These are phyloP conservation scores for Cyrtonyx montezumae DNA, from an alignment of 2,113 vertebrate genomes.

Conservation along the genomic window DNA sequence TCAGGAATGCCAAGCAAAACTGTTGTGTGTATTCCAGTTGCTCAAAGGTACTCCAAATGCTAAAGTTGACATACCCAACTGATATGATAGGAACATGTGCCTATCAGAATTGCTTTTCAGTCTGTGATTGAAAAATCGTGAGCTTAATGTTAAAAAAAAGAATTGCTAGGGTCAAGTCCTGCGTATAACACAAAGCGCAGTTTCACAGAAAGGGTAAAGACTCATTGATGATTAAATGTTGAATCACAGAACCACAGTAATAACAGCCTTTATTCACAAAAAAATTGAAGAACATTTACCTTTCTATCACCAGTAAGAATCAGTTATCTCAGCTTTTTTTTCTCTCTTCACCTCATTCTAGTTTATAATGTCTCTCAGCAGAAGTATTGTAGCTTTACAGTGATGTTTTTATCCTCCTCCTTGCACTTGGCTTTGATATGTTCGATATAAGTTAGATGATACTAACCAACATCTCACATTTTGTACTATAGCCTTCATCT, in stretches of 20 bases:
- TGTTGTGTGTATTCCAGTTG: accelerated
- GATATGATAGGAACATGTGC: not conserved
- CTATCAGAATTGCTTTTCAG: not conserved
- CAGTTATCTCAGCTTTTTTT: not conserved
- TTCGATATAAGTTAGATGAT: not conserved
- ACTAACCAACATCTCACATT: not conserved
- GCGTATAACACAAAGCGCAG: not conserved
- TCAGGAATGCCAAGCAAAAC: not conserved
- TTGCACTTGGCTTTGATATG: not conserved
- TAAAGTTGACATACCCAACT: not conserved
- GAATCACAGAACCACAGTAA: not conserved
- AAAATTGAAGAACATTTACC: not conserved
- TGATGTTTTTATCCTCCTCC: not conserved
- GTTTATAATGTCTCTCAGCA: not conserved
- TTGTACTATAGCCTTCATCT: not conserved
- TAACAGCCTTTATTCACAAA: not conserved
- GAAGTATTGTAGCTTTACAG: not conserved
- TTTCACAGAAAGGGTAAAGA: not conserved
- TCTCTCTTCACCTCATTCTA: not conserved
- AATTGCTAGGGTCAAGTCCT: not conserved
- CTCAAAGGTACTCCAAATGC: not conserved
- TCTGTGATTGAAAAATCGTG: not conserved
- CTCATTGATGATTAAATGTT: not conserved
- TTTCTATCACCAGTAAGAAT: not conserved
- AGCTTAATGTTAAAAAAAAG: not conserved